phyloP scores from a whole-genome alignment of 2,113 vertebrate genomes.

The Pteruthius melanotis region DNA sequence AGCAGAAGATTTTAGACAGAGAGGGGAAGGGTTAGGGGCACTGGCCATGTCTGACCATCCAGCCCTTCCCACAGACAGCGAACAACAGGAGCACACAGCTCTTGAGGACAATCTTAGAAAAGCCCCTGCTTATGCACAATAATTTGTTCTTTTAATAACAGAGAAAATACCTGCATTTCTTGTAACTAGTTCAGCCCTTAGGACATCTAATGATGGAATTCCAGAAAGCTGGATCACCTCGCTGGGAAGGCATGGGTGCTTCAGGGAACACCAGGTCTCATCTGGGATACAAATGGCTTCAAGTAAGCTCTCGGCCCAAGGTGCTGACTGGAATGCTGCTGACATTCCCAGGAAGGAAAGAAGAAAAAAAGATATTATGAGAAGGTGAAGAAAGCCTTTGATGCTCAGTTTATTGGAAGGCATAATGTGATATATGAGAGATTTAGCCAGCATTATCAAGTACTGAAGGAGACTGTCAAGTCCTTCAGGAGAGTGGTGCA shows the following conservation, averaged over 20 bases:
- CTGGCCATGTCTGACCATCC: neutral
- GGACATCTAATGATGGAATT: neutral
- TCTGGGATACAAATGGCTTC: neutral
- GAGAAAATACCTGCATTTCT: neutral
- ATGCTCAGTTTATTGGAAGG: slow-evolving; percentile 43
- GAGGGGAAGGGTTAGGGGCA: neutral
- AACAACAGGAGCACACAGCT: neutral
- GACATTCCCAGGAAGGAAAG: neutral
- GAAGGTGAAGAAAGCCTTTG: slow-evolving; percentile 39
- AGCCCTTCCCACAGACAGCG: neutral
- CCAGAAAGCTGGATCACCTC: neutral
- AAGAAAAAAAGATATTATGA: neutral
- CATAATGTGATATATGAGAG: slow-evolving; percentile 10
- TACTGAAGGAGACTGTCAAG: neutral
- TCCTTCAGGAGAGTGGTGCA: neutral
- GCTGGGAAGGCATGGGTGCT: neutral
- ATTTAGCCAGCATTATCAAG: slow-evolving; percentile 26
- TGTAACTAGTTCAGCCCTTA: neutral
- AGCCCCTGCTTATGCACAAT: neutral
- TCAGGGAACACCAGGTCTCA: neutral
- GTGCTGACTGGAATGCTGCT: neutral
- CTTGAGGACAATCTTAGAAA: neutral
- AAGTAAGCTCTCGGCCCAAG: neutral
- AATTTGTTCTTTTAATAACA: neutral
- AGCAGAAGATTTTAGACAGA: neutral